Percentiles rank a stretch among this genome's conserved stretches.
Evolutionary conservation across 2,888 invertebrate genomes (phyloP).

Genomic region (Nephrotoma appendiculata): DNA sequence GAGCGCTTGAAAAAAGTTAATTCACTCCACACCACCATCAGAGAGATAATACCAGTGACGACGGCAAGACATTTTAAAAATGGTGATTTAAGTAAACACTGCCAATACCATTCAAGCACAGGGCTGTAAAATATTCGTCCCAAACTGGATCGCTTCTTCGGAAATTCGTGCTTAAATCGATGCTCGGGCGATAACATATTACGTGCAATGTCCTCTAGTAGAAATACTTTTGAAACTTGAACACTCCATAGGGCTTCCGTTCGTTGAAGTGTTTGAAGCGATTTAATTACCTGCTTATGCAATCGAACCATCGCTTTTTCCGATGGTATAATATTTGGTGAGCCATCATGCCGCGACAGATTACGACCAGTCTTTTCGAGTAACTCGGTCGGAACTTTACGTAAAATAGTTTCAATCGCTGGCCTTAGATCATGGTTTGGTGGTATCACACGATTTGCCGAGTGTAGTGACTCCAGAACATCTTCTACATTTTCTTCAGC

Average conservation of each 20-base stretch:
- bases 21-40: slow-evolving; percentile 97
- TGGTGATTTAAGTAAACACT: slow-evolving; percentile 67
- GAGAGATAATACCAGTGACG: slow-evolving; percentile 60
- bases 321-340: slow-evolving; percentile 51
- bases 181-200: slow-evolving; percentile 47
- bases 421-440: slow-evolving; percentile 59
- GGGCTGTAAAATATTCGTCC: slow-evolving; percentile 49
- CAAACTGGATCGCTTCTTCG: slow-evolving; percentile 41
- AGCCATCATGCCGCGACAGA: slow-evolving; percentile 27
- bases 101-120: slow-evolving; percentile 89
- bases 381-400: slow-evolving; percentile 70
- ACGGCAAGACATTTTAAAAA: slow-evolving; percentile 59
- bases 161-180: slow-evolving; percentile 54
- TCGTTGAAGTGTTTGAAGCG: slow-evolving; percentile 79
- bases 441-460: slow-evolving; percentile 60
- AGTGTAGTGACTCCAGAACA: slow-evolving; percentile 79
- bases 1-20: slow-evolving; percentile 89
- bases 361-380: slow-evolving; percentile 57
- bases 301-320: slow-evolving; percentile 77
- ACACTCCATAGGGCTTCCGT: slow-evolving; percentile 91
- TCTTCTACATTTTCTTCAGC: slow-evolving; percentile 95
- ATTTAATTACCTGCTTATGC: slow-evolving; percentile 85
- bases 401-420: slow-evolving; percentile 77
- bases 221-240: slow-evolving; percentile 62
- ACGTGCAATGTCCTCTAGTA: slow-evolving; percentile 74